Base-by-base conservation (phyloP, 2,113 vertebrate species). In the Anarrhichthys ocellatus region DNA sequence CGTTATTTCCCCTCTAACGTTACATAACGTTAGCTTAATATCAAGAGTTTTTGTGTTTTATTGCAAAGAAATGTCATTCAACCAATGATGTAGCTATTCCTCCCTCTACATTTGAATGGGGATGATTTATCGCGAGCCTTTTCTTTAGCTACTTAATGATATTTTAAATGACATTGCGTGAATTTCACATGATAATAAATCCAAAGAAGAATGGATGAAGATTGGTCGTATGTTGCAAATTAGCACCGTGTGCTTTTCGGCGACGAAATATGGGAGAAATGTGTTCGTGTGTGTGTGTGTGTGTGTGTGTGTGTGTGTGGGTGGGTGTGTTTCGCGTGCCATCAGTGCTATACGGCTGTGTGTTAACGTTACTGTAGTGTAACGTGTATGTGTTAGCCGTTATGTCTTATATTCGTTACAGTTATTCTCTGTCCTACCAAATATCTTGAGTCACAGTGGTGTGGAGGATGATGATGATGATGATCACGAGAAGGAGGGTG, bases 321-420 rank as follows among this genome's bases (percentile, higher is more conserved):
- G 67, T 59, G 40, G 15, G 74, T 59, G 48, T 64, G 9, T 64
- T 17, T 61, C 67, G 52, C 54, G 78, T 86, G 72, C 85, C 74
- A 80, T 89, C 74, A 73, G 63, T 87, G 80, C 76, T 68, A 54
- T 66, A 80, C 48, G 44, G 27, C n/a, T 34, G 40, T 70, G 52
- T 66, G 72, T 54, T 13, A 52, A 22, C 17, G 50, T n/a, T 2
- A 20, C 50, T 22, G 15, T 2, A 20, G 20, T 22, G 15, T 52
- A 52, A 36, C 38, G 73, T 59, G 83, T 61, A 71, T 73, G 71
- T 71, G 80, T 77, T 69, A 22, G 8, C 5, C 42, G 83, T 90
- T 89, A 89, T 87, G 79, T 76, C 66, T 59, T 20, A 58, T 34
- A 15, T 74, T 80, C 54, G 42, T 67, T 48, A 40, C 78, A 64